phyloP scores from a whole-genome alignment of 2,797 vertebrate species.

The Sarcoramphus papa region DNA sequence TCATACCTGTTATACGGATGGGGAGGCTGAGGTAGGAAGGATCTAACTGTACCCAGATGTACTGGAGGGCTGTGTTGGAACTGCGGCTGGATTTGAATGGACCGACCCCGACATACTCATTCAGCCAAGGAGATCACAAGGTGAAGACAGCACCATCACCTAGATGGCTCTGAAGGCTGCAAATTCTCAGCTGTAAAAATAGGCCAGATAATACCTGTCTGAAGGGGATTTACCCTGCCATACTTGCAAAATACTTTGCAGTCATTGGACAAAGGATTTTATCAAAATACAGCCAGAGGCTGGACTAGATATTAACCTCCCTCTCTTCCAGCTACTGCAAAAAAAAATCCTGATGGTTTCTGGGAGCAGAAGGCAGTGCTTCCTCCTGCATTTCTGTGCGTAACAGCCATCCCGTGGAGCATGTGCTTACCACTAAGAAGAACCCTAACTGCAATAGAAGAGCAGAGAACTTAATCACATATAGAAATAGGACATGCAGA shows the following conservation, averaged over 20 bases:
- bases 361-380: background rate
- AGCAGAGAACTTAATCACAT: conserved; percentile 35
- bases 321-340: background rate
- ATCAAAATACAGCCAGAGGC: conserved; percentile 49
- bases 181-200: conserved; percentile 33
- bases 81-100: background rate
- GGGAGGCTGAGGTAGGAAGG: conserved; percentile 13
- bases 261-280: conserved; percentile 35
- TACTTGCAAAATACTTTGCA: background rate
- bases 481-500: conserved; percentile 5
- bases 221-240: conserved; percentile 7
- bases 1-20: background rate
- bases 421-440: background rate
- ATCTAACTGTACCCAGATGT: background rate
- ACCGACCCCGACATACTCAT: background rate
- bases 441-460: background rate
- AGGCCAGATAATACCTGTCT: conserved; percentile 40
- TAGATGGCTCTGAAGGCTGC: background rate
- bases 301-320: conserved; percentile 12
- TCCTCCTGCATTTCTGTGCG: background rate
- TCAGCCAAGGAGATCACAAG: background rate
- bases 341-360: background rate
- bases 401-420: background rate
- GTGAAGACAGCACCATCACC: background rate
- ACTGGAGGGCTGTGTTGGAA: background rate